Base-by-base conservation (phyloP, 2,888 invertebrate species). In the Nomada lathburiana region DNA sequence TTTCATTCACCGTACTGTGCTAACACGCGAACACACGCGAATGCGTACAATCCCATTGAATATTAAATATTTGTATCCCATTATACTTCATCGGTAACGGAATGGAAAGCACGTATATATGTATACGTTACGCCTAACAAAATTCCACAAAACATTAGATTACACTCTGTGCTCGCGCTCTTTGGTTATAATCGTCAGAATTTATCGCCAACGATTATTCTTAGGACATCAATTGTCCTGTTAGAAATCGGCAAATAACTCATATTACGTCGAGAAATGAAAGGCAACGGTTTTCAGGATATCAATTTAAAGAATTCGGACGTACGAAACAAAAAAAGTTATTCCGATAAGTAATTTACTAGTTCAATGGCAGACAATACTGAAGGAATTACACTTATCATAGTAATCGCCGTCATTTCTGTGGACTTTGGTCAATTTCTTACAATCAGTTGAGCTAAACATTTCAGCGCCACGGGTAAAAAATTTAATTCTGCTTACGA, bases 31-130 rank as follows among this genome's bases (percentile, higher is more conserved):
- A 10, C 29, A 18, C 29, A 60, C 1, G 36, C 29, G 29, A 60
- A 26, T 26, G 60, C 20, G 44, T 44, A 62, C 20, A 62, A 62
- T 42, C n/a, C 60, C n/a, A 44, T 44, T 44, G 20, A 42, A 63
- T 63, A 63, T 62, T 62, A 44, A 42, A 60, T 18, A 60, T 60
- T 60, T 67, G n/a, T n/a, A 36, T 36, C 29, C 29, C 20, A 68
- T 68, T 36, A 18, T 20, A 11, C 18, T 55, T 55, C 53, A 55
- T 68, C 42, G 53, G 16, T 5, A 47, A 18, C 4, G 23, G 9
- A 7, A 9, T 42, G 16, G 11, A 53, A 42, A 42, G 36, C 10
- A 20, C 20, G 3, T 23, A 53, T 67, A 16, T 16, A 53, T 67
- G 16, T 16, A 16, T 0, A 36, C n/a, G 36, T 7, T 36, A 36